These are phyloP conservation scores for Nephrotoma guestfalica DNA, from an alignment of 2,888 invertebrate genomes.

Conservation along the genomic window DNA sequence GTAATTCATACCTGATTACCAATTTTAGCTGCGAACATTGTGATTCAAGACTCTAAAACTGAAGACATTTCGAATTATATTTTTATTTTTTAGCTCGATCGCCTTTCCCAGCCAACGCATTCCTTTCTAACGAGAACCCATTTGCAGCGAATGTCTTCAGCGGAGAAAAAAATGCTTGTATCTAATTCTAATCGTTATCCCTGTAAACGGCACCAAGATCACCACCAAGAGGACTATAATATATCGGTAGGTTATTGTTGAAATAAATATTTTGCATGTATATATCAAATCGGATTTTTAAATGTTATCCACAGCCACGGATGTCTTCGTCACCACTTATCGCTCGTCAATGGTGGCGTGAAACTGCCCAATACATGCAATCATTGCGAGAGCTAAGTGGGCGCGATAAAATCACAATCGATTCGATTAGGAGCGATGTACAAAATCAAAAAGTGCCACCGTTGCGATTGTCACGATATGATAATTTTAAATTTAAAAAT, in stretches of 20 bases:
- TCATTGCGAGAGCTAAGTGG: neutral
- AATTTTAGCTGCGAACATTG: neutral
- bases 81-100: slow-evolving; percentile 15
- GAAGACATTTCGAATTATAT: neutral
- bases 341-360: slow-evolving; percentile 16
- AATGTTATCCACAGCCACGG: neutral
- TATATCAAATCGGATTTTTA: neutral
- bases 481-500: neutral
- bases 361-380: slow-evolving; percentile 13
- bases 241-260: neutral
- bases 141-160: slow-evolving; percentile 17
- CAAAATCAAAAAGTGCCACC: slow-evolving; percentile 2
- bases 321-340: slow-evolving; percentile 8
- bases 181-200: slow-evolving; percentile 9
- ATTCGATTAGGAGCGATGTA: neutral
- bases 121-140: slow-evolving; percentile 24
- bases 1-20: neutral
- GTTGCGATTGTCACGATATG: slow-evolving; percentile 2
- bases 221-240: slow-evolving; percentile 6
- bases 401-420: neutral
- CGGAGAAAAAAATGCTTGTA: slow-evolving; percentile 5
- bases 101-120: slow-evolving; percentile 21
- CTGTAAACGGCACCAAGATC: slow-evolving; percentile 5
- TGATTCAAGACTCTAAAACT: slow-evolving; percentile 10
- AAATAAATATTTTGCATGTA: neutral